A percentile compares a stretch with the other conserved stretches of the same genome.
phyloP scores from a whole-genome alignment of 35 echinoderm and acorn worm species.

The Antedon bifida region DNA sequence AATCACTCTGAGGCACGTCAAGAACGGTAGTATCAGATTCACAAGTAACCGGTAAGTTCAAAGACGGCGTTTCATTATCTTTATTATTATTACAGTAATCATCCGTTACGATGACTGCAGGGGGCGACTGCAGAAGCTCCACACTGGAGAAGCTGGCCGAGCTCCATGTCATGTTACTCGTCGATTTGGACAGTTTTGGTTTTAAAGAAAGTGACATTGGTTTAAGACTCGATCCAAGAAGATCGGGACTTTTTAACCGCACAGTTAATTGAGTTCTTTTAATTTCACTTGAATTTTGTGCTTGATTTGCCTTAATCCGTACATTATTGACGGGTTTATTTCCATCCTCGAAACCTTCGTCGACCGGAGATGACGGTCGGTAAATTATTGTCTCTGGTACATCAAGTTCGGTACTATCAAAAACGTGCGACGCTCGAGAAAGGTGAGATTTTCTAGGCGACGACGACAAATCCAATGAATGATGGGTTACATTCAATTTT shows the following conservation, averaged over 20 bases:
- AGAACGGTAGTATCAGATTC: background rate
- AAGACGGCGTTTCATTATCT: background rate
- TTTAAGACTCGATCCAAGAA: background rate
- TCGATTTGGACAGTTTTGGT: background rate
- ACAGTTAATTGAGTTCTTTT: conserved; percentile 54
- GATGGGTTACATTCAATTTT: background rate
- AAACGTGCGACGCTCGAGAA: background rate
- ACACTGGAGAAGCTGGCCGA: background rate
- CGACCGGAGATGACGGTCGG: background rate
- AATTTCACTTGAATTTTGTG: conserved; percentile 9
- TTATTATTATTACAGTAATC: background rate
- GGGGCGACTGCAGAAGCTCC: background rate
- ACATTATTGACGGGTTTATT: background rate
- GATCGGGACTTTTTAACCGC: conserved; percentile 36
- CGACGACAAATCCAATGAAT: background rate
- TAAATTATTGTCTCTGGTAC: background rate
- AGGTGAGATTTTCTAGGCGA: background rate
- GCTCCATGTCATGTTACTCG: background rate
- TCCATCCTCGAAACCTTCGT: conserved; percentile 58
- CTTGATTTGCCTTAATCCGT: background rate
- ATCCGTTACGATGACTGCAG: background rate
- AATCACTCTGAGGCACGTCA: background rate
- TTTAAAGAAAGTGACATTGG: background rate
- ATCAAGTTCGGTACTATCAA: background rate
- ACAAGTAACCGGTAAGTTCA: background rate